Evolutionary conservation across 2,113 vertebrate species (phyloP), one percentile per base, ranked within the genome.

Genomic region (Columba janthina): DNA sequence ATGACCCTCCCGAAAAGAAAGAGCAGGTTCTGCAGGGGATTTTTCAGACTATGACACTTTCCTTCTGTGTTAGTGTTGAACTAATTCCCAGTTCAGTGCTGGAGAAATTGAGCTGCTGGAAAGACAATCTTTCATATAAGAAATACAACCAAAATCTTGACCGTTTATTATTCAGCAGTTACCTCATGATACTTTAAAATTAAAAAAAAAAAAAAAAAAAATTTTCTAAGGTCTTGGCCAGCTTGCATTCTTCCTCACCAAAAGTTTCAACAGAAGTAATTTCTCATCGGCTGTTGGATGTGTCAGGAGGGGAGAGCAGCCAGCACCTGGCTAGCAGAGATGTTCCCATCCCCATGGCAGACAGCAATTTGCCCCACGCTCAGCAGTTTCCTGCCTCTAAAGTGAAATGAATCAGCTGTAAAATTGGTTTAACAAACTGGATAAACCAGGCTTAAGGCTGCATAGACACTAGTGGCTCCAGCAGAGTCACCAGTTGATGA

Each of bases 31-130:
- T 93, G 46, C 58, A 83, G 71, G 36, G 51, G 71, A 84, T 66
- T 92, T 95, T 86, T 88, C 83, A 86, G 46, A 93, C 70, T 53
- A 65, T 13, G 44, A 82, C 62, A 60, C 82, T 61, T 54, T 79
- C n/a, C 81, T 65, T 12, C 78, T 91, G 7, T 92, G 91, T 95
- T 96, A 93, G 79, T 92, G 85, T 94, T 97, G 95, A 97, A 93
- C 40, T 56, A 74, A 95, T 71, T 95, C 96, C 96, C 92, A 88
- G 82, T 85, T 90, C 58, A 67, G 85, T 88, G 82, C 48, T 83
- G 75, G 44, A 75, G 64, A 92, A 93, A 86, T 38, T 54, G 71
- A 91, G 62, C 78, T 79, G 85, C 75, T 93, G 88, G 90, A 90
- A 92, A 95, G 92, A 73, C 62, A 91, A 84, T 83, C 60, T 71